Percentiles rank a stretch among this genome's conserved stretches.
These are phyloP conservation scores for Anadara kagoshimensis DNA, from an alignment of 1,140 invertebrate species.

Conservation along the genomic window DNA sequence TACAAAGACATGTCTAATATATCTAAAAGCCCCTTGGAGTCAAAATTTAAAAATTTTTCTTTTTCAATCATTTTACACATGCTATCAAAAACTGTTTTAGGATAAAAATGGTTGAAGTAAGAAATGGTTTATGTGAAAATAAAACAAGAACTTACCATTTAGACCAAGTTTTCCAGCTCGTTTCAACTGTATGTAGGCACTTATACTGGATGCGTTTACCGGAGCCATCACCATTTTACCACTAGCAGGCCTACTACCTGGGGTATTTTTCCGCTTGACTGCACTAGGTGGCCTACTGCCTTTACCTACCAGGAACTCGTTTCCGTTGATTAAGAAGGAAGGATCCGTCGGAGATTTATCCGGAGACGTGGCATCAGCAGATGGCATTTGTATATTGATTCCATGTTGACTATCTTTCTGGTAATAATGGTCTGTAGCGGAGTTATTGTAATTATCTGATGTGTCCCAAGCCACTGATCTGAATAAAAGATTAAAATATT, in stretches of 20 bases:
- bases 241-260: constrained; percentile 36
- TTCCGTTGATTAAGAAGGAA: constrained; percentile 2
- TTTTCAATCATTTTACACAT: no score
- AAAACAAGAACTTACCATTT: constrained; percentile 17
- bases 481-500: no score
- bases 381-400: not conserved
- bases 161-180: constrained; percentile 49
- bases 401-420: not conserved
- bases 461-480: no score
- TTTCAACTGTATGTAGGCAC: constrained; percentile 65
- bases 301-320: constrained; percentile 50
- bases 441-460: no score
- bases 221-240: constrained; percentile 48
- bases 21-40: no score
- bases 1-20: no score
- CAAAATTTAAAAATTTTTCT: no score
- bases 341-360: not conserved
- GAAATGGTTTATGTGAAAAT: not conserved
- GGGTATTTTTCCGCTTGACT: constrained; percentile 24
- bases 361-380: not conserved
- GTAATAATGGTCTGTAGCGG: no score
- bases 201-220: constrained; percentile 60
- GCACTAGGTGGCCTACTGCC: constrained; percentile 46
- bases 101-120: no score
- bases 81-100: no score